A percentile compares a stretch with the other conserved stretches of the same genome.
Evolutionary conservation across 2,113 vertebrate species (phyloP).

Genomic region (Nesogale talazaci): DNA sequence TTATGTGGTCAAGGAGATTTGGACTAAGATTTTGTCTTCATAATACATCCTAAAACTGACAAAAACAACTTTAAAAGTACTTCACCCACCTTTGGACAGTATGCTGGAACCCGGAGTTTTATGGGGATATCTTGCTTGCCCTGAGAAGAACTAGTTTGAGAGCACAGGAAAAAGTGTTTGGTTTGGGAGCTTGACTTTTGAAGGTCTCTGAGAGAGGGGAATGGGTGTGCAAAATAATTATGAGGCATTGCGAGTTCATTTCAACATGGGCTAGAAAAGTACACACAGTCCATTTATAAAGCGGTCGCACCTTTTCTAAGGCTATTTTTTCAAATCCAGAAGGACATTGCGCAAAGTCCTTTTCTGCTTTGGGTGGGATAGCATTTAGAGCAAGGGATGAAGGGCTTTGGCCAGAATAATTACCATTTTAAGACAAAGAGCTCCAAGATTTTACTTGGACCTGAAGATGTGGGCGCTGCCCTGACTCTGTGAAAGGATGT

Average conservation of each 20-base stretch:
- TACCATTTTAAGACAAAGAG: conserved; percentile 46
- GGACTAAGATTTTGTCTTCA: conserved; percentile 72
- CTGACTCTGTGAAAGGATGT: neutral
- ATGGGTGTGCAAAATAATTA: conserved; percentile 53
- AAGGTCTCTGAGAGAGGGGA: conserved; percentile 41
- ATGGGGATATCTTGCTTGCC: conserved; percentile 44
- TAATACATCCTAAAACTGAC: conserved; percentile 71
- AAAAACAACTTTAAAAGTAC: conserved; percentile 58
- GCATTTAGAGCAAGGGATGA: conserved; percentile 58
- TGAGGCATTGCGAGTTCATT: conserved; percentile 27
- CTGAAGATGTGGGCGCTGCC: neutral
- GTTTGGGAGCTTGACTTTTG: conserved; percentile 49
- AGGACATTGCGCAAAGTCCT: conserved; percentile 58
- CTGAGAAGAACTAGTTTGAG: conserved; percentile 9
- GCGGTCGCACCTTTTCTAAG: neutral
- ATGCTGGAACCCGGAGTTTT: neutral
- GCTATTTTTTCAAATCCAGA: conserved; percentile 22
- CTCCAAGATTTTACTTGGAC: conserved; percentile 58
- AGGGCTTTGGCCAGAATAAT: conserved; percentile 50
- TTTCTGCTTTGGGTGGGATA: conserved; percentile 59
- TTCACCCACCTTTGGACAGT: conserved; percentile 6
- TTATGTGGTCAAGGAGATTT: conserved; percentile 79
- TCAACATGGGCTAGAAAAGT: conserved; percentile 27
- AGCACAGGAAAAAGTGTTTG: conserved; percentile 3
- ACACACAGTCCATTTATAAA: neutral